phyloP scores from a whole-genome alignment of 2,113 vertebrate genomes.

The Platichthys flesus region DNA sequence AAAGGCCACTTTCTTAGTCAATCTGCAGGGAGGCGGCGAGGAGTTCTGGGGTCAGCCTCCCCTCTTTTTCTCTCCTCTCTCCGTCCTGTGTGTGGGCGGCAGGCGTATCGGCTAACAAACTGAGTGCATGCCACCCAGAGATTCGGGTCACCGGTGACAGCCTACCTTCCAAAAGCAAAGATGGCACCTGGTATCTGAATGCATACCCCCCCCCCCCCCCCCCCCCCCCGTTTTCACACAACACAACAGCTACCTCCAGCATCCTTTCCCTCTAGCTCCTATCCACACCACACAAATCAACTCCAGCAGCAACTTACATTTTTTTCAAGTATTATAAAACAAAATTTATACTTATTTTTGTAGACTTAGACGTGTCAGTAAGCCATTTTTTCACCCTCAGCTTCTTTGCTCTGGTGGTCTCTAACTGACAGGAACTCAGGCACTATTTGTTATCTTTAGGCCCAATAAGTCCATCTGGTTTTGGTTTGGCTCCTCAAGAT shows the following conservation, averaged over 20 bases:
- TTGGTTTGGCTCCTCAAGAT: constrained; percentile 93
- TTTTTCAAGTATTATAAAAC: constrained; percentile 3
- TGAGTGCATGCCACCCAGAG: constrained; percentile 58
- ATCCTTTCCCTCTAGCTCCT: neutral
- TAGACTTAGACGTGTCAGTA: constrained; percentile 54
- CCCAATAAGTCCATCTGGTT: constrained; percentile 98
- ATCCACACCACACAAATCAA: constrained; percentile 17
- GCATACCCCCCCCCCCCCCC: constrained; percentile 7
- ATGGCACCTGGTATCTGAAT: constrained; percentile 51
- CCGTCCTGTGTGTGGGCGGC: constrained; percentile 61
- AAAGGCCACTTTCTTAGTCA: constrained; percentile 76
- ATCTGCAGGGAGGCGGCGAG: constrained; percentile 64
- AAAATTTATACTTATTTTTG: constrained; percentile 3
- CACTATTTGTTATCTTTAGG: constrained; percentile 96
- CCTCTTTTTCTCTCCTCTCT: constrained; percentile 19
- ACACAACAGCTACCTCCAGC: neutral
- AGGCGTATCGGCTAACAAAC: constrained; percentile 66
- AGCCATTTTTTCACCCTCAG: constrained; percentile 38
- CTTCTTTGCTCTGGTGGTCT: constrained; percentile 89
- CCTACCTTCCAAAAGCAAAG: constrained; percentile 49
- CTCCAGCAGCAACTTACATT: neutral
- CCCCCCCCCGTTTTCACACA: neutral
- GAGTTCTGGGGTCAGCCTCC: constrained; percentile 52
- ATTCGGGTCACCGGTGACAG: constrained; percentile 60
- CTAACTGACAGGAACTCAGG: constrained; percentile 86